Conservation (phyloP, 2,888 invertebrate species). For the Cataglyphis livida region DNA sequence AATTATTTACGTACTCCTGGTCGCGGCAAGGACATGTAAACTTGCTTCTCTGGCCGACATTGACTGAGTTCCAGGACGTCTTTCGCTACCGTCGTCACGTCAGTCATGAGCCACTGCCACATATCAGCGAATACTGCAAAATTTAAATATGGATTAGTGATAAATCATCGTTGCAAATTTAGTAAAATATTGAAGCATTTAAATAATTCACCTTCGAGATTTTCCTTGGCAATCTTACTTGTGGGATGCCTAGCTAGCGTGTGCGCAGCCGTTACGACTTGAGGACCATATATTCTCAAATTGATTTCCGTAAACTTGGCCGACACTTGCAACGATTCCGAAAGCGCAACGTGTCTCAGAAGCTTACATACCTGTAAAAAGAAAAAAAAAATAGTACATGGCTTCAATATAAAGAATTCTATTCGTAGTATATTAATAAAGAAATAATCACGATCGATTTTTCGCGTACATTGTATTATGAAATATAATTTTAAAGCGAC, state of each 20-base stretch:
- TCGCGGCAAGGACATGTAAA: conserved; percentile 97
- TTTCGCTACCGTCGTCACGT: conserved; percentile 95
- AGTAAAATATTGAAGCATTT: not conserved
- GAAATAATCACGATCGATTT: not conserved
- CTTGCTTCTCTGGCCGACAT: conserved; percentile 90
- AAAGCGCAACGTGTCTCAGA: conserved; percentile 97
- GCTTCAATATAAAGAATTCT: not conserved
- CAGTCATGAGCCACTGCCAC: conserved; percentile 97
- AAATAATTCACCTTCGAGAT: conserved; percentile 90
- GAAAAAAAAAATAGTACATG: not conserved
- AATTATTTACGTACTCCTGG: conserved; percentile 91
- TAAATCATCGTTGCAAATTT: not conserved
- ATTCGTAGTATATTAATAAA: not conserved
- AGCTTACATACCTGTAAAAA: conserved; percentile 95
- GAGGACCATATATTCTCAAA: conserved; percentile 97
- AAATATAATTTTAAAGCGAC: not conserved
- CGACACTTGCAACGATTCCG: conserved; percentile 97
- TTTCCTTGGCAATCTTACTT: conserved; percentile 98
- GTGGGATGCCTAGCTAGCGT: conserved; percentile 96
- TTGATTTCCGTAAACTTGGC: conserved; percentile 98
- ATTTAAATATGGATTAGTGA: conserved; percentile 45
- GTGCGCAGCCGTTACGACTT: conserved; percentile 97
- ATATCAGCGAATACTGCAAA: conserved; percentile 93
- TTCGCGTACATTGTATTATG: not conserved
- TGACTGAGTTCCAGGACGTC: conserved; percentile 94